Conservation (phyloP, 2,113 vertebrate species). For the Pachycephala philippinensis region DNA sequence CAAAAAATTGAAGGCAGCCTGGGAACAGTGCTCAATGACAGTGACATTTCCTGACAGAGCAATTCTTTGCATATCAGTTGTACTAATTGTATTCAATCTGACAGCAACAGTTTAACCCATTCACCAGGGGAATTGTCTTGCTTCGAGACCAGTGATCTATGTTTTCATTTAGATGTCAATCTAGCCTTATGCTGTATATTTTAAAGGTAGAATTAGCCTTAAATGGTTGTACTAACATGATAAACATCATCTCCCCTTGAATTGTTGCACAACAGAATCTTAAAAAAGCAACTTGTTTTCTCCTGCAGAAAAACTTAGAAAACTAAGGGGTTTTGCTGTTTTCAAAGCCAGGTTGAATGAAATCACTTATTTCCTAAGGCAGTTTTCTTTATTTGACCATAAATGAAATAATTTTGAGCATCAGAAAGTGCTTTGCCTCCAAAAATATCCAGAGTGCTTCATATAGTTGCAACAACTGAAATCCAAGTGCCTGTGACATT, state of each 20-base stretch:
- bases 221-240: neutral
- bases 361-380: conserved; percentile 11
- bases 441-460: neutral
- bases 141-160: conserved; percentile 52
- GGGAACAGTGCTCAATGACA: conserved; percentile 67
- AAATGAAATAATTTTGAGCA: conserved; percentile 31
- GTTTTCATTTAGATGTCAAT: conserved; percentile 69
- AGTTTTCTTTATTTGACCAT: conserved; percentile 9
- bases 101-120: conserved; percentile 76
- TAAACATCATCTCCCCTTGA: neutral
- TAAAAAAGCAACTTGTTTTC: neutral
- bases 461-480: neutral
- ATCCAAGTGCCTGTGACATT: neutral
- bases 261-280: neutral
- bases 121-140: conserved; percentile 61
- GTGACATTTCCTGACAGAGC: conserved; percentile 81
- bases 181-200: conserved; percentile 25
- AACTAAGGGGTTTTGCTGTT: neutral
- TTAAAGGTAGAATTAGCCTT: conserved; percentile 51
- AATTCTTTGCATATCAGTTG: conserved; percentile 73
- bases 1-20: conserved; percentile 67
- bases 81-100: conserved; percentile 75
- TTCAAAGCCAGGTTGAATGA: conserved; percentile 32
- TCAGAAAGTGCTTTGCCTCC: conserved; percentile 6
- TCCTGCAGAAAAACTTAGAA: neutral